phyloP scores from a whole-genome alignment of 1,140 invertebrate genomes.

The Cecropterus lyciades region DNA sequence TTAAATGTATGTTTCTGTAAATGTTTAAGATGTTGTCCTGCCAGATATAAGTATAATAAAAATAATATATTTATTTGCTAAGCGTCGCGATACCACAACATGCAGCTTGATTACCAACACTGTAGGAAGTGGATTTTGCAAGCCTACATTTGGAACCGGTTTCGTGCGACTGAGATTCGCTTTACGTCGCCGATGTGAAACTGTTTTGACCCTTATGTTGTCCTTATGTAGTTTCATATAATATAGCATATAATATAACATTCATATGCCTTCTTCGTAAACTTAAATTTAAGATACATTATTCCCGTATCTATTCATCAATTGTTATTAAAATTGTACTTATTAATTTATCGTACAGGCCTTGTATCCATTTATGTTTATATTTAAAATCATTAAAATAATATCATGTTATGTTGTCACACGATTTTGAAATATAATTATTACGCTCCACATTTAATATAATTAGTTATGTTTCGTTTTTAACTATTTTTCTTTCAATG shows the following conservation, averaged over 20 bases:
- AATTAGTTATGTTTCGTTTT: no score
- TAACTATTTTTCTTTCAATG: no score
- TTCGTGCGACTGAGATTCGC: constrained; percentile 50
- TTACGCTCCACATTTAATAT: neutral
- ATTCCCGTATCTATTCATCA: no score
- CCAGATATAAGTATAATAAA: constrained; percentile 3
- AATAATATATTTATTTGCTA: constrained; percentile 39
- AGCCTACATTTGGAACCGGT: constrained; percentile 73
- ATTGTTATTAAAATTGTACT: no score
- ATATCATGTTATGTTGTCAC: neutral
- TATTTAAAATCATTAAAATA: no score
- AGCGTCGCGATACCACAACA: constrained; percentile 39
- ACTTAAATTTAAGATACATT: no score
- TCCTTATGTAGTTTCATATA: constrained; percentile 1
- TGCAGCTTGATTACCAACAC: constrained; percentile 49
- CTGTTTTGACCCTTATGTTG: constrained; percentile 36
- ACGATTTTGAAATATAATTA: neutral
- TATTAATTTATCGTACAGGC: no score
- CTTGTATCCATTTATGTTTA: no score
- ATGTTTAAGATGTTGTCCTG: constrained; percentile 28
- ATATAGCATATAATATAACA: no score
- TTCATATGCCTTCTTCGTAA: no score
- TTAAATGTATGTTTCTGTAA: constrained; percentile 8
- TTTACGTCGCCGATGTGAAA: constrained; percentile 43
- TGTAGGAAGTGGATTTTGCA: constrained; percentile 67